These are phyloP conservation scores for Prunella strophiata DNA, from an alignment of 2,797 vertebrate genomes.

Conservation along the genomic window DNA sequence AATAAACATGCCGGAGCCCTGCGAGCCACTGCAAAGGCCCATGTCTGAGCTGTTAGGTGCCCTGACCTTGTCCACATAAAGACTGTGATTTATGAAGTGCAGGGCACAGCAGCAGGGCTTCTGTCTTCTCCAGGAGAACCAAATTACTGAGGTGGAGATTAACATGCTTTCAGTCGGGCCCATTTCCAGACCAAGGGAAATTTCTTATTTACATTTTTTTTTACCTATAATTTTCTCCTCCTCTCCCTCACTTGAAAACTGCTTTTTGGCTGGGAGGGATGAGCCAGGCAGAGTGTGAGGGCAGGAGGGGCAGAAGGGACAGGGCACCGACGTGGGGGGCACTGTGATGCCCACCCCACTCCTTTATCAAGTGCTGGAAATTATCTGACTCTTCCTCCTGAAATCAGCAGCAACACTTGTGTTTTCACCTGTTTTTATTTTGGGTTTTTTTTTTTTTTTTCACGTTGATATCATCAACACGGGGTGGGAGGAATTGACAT, in stretches of 20 bases:
- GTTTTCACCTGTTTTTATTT: neutral
- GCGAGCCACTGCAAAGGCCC: slow-evolving; percentile 87
- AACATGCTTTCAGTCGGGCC: slow-evolving; percentile 94
- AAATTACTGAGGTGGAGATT: slow-evolving; percentile 99
- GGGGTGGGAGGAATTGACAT: neutral
- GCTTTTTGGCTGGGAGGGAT: neutral
- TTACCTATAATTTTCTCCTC: slow-evolving; percentile 90
- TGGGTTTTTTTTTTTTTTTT: too few relatives aligned
- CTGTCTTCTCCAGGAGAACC: slow-evolving; percentile 98
- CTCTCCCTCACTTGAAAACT: slow-evolving; percentile 6
- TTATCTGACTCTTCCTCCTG: neutral
- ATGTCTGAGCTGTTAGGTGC: slow-evolving; percentile 88
- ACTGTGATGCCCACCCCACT: rapidly evolving
- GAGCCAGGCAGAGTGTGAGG: neutral
- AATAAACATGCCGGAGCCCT: slow-evolving; percentile 93
- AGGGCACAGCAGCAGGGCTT: slow-evolving; percentile 98
- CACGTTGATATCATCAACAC: rapidly evolving
- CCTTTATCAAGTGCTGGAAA: neutral
- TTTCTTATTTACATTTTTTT: slow-evolving; percentile 93
- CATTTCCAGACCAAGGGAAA: slow-evolving; percentile 93
- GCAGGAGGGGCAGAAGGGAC: neutral
- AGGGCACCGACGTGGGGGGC: rapidly evolving
- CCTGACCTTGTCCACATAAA: slow-evolving; percentile 99
- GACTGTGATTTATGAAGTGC: slow-evolving; percentile 99
- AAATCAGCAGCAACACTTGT: neutral